phyloP scores from a whole-genome alignment of 1,140 invertebrate genomes.

The Drosophila punjabiensis region DNA sequence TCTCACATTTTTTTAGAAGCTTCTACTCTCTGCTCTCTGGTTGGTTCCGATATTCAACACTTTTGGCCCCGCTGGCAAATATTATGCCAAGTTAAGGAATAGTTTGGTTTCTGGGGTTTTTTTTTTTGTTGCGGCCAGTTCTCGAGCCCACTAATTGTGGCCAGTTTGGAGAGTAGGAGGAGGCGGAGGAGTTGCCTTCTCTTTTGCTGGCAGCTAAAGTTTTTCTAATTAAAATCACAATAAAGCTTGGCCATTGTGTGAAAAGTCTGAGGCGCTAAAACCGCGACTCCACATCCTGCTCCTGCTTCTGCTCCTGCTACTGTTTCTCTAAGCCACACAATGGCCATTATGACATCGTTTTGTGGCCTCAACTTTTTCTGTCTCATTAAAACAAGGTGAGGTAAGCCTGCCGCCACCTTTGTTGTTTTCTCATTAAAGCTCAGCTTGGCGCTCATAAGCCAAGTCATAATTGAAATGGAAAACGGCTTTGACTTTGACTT shows the following conservation, averaged over 20 bases:
- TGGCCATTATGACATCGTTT: slow-evolving; percentile 58
- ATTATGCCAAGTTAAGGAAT: slow-evolving; percentile 47
- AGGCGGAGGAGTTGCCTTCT: neutral
- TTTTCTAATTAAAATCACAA: slow-evolving; percentile 68
- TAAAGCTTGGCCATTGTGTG: slow-evolving; percentile 43
- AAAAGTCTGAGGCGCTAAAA: slow-evolving; percentile 28
- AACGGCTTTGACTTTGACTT: slow-evolving; percentile 10
- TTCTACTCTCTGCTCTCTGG: neutral
- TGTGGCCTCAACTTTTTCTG: slow-evolving; percentile 52
- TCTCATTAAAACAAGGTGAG: slow-evolving; percentile 61
- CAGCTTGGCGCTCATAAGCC: slow-evolving; percentile 16
- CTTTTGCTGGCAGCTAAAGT: slow-evolving; percentile 29
- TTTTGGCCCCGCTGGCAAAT: slow-evolving; percentile 33
- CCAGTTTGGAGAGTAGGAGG: neutral
- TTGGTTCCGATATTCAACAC: slow-evolving; percentile 36
- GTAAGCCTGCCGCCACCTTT: neutral
- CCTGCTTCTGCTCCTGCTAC: neutral
- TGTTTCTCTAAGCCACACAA: slow-evolving; percentile 29
- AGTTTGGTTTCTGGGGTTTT: slow-evolving; percentile 27
- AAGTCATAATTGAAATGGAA: slow-evolving; percentile 46
- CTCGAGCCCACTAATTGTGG: slow-evolving; percentile 45
- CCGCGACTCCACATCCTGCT: slow-evolving; percentile 25
- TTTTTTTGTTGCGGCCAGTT: slow-evolving; percentile 25
- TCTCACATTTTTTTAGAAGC: slow-evolving; percentile 33
- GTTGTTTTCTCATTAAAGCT: slow-evolving; percentile 38